These are phyloP conservation scores for Crepidodera aurea DNA, from an alignment of 2,888 invertebrate species.

Conservation along the genomic window DNA sequence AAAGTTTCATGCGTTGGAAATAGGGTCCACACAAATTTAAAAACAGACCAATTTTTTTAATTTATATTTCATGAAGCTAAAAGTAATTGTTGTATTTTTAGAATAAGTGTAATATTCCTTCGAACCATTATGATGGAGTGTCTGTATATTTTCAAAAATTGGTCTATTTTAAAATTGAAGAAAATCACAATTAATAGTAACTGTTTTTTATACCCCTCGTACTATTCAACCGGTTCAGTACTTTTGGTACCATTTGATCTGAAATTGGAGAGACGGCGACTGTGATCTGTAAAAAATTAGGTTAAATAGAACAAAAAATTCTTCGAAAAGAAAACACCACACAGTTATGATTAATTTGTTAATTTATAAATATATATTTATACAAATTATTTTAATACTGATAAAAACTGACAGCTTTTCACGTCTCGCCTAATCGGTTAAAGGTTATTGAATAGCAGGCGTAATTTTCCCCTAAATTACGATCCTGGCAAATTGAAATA, in stretches of 20 bases:
- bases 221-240: conserved; percentile 58
- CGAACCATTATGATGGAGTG: too few species aligned
- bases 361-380: too few species aligned
- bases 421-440: too few species aligned
- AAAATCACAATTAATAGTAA: conserved; percentile 27
- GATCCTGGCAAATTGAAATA: neutral
- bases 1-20: neutral
- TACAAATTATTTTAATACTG: too few species aligned
- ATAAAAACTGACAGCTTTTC: too few species aligned
- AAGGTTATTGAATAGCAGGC: too few species aligned
- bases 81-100: too few species aligned
- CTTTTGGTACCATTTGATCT: conserved; percentile 70
- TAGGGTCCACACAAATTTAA: neutral
- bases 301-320: neutral
- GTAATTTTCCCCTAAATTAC: too few species aligned
- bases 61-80: too few species aligned
- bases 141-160: neutral
- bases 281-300: conserved; percentile 64
- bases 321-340: too few species aligned
- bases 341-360: too few species aligned
- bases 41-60: neutral
- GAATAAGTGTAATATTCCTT: too few species aligned
- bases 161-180: conserved; percentile 22
- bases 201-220: conserved; percentile 47
- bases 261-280: conserved; percentile 66